Percentiles rank a stretch among this genome's conserved stretches.
phyloP scores from a whole-genome alignment of 2,113 vertebrate genomes.

The Ovibos moschatus region DNA sequence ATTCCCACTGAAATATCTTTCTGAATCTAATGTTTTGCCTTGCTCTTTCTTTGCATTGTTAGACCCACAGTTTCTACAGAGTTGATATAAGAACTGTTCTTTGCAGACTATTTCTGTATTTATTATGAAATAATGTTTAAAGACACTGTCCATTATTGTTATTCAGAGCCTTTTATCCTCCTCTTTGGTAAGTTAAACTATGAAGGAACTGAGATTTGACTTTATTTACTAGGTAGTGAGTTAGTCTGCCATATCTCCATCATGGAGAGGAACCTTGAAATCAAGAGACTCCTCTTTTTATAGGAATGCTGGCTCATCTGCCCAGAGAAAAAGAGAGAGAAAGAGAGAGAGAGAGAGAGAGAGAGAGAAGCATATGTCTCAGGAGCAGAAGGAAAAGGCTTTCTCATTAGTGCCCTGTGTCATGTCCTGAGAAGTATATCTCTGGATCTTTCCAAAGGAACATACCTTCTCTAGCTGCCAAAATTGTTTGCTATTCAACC shows the following conservation, averaged over 20 bases:
- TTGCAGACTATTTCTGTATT: constrained; percentile 34
- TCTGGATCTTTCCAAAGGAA: background rate
- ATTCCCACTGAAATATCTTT: background rate
- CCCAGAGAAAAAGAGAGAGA: background rate
- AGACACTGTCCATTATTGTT: background rate
- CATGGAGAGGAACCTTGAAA: background rate
- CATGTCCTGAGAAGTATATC: background rate
- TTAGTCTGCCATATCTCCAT: background rate
- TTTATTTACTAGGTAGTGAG: background rate
- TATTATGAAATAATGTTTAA: background rate
- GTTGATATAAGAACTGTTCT: background rate
- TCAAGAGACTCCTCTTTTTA: background rate
- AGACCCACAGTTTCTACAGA: background rate
- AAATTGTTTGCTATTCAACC: background rate
- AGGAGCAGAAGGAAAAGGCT: background rate
- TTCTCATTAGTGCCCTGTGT: background rate
- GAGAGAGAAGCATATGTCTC: background rate
- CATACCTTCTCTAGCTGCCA: background rate
- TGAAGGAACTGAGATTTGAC: background rate
- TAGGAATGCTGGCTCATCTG: background rate
- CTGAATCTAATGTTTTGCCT: background rate
- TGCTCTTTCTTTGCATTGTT: background rate
- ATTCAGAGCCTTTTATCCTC: background rate
- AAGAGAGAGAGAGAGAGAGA: background rate
- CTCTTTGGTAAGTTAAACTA: background rate